These are phyloP conservation scores for Lydus trimaculatus DNA, from an alignment of 2,888 invertebrate genomes.

Conservation along the genomic window DNA sequence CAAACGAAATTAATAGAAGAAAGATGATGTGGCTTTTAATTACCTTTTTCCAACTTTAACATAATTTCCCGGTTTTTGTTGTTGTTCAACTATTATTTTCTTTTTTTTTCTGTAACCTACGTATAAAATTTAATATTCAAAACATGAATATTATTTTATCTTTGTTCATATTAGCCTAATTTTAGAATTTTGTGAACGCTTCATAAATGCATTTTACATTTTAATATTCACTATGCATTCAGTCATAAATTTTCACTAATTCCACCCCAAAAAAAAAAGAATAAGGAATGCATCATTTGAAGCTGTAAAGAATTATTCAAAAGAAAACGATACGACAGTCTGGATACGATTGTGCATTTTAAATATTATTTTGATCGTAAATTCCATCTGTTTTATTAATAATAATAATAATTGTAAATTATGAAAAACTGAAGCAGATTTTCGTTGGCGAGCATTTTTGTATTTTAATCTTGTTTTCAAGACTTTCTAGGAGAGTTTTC, in stretches of 20 bases:
- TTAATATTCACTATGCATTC: conserved; percentile 6
- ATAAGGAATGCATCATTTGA: neutral
- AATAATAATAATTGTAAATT: neutral
- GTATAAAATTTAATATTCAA: neutral
- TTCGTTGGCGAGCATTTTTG: too few species aligned
- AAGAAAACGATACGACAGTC: neutral
- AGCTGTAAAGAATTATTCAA: neutral
- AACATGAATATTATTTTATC: neutral
- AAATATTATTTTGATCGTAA: neutral
- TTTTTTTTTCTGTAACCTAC: neutral
- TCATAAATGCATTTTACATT: neutral
- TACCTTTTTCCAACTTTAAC: neutral
- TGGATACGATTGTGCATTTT: neutral
- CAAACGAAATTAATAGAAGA: neutral
- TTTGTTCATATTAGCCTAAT: conserved; percentile 5
- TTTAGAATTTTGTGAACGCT: neutral
- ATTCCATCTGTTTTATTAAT: neutral
- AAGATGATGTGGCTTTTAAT: neutral
- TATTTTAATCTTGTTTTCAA: neutral
- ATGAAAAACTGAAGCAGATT: too few species aligned
- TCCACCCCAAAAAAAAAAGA: neutral
- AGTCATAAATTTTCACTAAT: conserved; percentile 3
- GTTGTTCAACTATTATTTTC: neutral
- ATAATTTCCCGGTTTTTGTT: too few species aligned
- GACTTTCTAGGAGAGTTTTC: neutral